These are phyloP conservation scores for Lacanobia oleracea DNA, from an alignment of 2,888 invertebrate species.

Conservation along the genomic window DNA sequence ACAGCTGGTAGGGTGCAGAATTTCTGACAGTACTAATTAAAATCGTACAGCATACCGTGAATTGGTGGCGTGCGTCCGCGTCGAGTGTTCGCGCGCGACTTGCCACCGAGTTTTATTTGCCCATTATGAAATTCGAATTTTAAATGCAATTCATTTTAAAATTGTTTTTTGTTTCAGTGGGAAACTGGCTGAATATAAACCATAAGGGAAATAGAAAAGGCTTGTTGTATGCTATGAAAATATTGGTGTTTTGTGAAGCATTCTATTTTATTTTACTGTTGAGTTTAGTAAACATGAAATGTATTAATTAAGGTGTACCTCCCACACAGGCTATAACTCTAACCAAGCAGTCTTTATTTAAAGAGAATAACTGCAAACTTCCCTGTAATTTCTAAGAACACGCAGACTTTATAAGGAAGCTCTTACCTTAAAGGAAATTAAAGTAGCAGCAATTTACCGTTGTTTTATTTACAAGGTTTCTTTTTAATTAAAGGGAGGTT, in stretches of 20 bases:
- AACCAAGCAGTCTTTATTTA: not conserved
- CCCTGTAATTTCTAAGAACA: constrained; percentile 12
- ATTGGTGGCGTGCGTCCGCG: constrained; percentile 43
- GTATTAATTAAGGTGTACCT: not conserved
- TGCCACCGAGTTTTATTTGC: constrained; percentile 47
- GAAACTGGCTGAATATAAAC: constrained; percentile 35
- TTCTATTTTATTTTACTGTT: not conserved
- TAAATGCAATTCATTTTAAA: constrained; percentile 35
- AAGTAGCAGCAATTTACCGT: constrained; percentile 44
- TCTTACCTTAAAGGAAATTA: constrained; percentile 45
- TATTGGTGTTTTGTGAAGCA: constrained; percentile 9
- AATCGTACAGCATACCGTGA: constrained; percentile 65
- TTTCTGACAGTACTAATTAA: constrained; percentile 62
- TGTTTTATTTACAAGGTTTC: constrained; percentile 51
- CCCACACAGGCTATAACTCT: not conserved
- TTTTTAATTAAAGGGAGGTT: constrained; percentile 40
- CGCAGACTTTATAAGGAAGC: constrained; percentile 9
- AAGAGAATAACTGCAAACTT: constrained; percentile 12
- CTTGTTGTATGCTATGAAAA: not conserved
- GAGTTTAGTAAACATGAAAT: not conserved
- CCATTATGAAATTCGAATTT: constrained; percentile 48
- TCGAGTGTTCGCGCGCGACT: constrained; percentile 45
- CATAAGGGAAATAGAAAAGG: constrained; percentile 6
- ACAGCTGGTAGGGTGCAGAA: constrained; percentile 36
- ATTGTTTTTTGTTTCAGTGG: not conserved